A percentile compares a stretch with the other conserved stretches of the same genome.
Conservation (phyloP, 2,113 vertebrate genomes). For the Coryphaenoides rupestris region DNA sequence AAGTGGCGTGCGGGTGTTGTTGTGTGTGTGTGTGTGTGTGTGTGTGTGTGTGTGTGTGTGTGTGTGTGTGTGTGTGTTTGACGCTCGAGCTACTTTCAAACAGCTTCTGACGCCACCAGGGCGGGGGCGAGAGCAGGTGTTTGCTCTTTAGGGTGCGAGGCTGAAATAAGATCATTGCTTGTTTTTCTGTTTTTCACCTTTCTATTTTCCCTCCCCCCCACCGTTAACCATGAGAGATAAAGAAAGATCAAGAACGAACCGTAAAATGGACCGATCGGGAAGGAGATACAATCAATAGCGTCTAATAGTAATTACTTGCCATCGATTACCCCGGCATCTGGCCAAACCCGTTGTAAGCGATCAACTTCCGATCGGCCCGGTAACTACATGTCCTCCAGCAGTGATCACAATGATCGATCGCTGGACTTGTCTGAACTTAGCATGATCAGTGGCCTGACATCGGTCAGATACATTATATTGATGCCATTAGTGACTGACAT, state of each 20-base stretch:
- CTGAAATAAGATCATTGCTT: neutral
- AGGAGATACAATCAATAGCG: slow-evolving; percentile 11
- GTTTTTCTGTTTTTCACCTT: no score
- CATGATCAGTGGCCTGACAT: no score
- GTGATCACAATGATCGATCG: slow-evolving; percentile 62
- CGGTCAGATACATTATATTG: no score
- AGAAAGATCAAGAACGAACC: neutral
- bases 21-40: neutral
- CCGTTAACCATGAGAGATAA: no score
- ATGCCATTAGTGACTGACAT: no score
- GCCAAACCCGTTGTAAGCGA: slow-evolving; percentile 63
- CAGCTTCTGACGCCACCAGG: no score
- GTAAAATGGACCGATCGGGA: neutral
- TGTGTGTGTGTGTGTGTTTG: neutral
- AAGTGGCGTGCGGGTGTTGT: neutral
- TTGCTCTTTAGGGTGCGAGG: neutral
- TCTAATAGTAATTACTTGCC: slow-evolving; percentile 48
- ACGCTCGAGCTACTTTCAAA: no score
- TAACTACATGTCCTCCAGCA: slow-evolving; percentile 58
- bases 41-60: neutral
- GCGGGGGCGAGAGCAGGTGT: no score
- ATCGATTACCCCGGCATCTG: slow-evolving; percentile 61
- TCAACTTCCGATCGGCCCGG: slow-evolving; percentile 66
- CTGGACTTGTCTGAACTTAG: slow-evolving; percentile 60
- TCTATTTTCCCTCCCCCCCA: no score